These are phyloP conservation scores for Scolopax mira DNA, from an alignment of 2,113 vertebrate genomes.

Conservation along the genomic window DNA sequence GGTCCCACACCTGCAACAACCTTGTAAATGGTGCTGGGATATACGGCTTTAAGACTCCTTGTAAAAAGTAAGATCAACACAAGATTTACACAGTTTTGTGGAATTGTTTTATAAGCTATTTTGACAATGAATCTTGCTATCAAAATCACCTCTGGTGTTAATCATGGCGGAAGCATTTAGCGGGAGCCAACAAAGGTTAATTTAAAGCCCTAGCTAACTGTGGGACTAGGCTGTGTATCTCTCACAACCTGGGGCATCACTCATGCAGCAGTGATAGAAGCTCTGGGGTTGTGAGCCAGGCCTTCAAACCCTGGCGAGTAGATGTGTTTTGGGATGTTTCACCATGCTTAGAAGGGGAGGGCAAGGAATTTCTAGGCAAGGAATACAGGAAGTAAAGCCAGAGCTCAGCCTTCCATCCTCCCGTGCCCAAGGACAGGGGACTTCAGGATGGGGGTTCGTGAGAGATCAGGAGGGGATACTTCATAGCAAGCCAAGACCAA, in stretches of 20 bases:
- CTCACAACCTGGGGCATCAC: background rate
- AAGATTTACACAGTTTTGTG: conserved; percentile 75
- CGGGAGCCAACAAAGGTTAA: background rate
- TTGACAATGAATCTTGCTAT: conserved; percentile 71
- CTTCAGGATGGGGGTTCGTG: background rate
- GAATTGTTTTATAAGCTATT: conserved; percentile 69
- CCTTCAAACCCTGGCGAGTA: background rate
- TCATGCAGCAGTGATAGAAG: background rate
- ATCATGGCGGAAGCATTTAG: conserved; percentile 47
- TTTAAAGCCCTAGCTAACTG: background rate
- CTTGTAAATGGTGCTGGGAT: conserved; percentile 67
- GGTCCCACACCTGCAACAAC: conserved; percentile 73
- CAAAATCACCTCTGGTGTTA: conserved; percentile 56
- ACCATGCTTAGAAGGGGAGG: background rate
- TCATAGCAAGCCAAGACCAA: background rate
- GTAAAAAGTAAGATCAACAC: conserved; percentile 74
- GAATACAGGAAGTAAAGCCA: background rate
- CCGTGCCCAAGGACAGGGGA: background rate
- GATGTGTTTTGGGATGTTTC: background rate
- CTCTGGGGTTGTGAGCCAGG: background rate
- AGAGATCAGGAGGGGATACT: background rate
- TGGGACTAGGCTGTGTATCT: background rate
- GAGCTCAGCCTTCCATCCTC: background rate
- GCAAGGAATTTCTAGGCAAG: background rate
- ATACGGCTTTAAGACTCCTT: conserved; percentile 63